Base-by-base conservation (phyloP, 2,113 vertebrate genomes). In the Zonotrichia leucophrys region DNA sequence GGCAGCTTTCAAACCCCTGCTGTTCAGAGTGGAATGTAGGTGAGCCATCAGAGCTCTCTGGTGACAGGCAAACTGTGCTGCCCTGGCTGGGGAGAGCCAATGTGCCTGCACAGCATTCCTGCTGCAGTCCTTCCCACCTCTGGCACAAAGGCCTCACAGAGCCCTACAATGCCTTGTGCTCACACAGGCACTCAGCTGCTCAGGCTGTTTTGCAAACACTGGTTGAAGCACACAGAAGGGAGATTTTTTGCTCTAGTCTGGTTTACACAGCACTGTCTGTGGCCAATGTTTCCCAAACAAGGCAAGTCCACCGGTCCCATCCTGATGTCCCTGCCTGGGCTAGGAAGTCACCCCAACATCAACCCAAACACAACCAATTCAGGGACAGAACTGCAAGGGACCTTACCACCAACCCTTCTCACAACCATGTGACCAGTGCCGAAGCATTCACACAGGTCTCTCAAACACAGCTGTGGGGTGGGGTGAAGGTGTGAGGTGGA, bases 201-300 rank as follows among this genome's bases (percentile, higher is more conserved):
- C 42, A 8, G 82, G 85, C 81, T 95, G 75, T 89, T 94, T 87
- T 91, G 91, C 84, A 96, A 94, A 94, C 93, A 88, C 2, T 52
- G 47, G 28, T 1, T 59, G 85, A 85, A 95, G 52, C 47, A 59
- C 30, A 41, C 15, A 44, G 78, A 83, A 87, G 0, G 0, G 68
- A 83, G 75, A 47, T 67, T 67, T 90, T 90, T 91, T 83, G 46
- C 44, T 37, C 72, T 59, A 41, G 63, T 87, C 75, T 96, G 82
- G 92, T 93, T 97, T 94, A 91, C 63, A 78, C 79, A 81, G 92
- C 63, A 74, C 33, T 37, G 87, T 64, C 50, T 83, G 82, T 74
- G 52, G 60, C 7, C 27, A 59, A 0, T 60, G 68, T 90, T 97
- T 94, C 83, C 82, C 59, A 87, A 95, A 94, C 86, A 90, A 83